phyloP scores from a whole-genome alignment of 2,797 vertebrate species.

The Acanthurus lineatus region DNA sequence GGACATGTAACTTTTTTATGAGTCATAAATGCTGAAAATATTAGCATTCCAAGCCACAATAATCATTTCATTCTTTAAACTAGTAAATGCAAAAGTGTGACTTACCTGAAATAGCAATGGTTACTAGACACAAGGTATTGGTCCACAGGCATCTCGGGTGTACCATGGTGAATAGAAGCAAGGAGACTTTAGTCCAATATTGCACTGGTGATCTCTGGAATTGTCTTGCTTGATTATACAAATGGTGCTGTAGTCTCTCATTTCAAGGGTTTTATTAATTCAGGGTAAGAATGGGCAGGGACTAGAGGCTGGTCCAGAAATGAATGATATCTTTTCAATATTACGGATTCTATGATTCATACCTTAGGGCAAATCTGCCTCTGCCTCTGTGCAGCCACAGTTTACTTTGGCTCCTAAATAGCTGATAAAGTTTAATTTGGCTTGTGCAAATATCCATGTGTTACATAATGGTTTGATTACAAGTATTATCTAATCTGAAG shows the following conservation, averaged over 20 bases:
- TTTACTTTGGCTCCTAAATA: constrained; percentile 39
- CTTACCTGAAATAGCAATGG: constrained; percentile 60
- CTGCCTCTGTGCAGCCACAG: constrained; percentile 11
- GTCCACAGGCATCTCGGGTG: constrained; percentile 25
- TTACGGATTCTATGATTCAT: constrained; percentile 28
- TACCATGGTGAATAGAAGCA: constrained; percentile 48
- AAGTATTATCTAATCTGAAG: constrained; percentile 26
- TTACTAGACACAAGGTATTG: constrained; percentile 30
- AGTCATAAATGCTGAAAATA: background rate
- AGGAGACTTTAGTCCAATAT: background rate
- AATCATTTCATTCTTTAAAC: background rate
- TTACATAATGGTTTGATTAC: constrained; percentile 3
- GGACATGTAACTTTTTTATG: too few relatives aligned
- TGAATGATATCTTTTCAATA: constrained; percentile 43
- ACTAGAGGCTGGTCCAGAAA: constrained; percentile 36
- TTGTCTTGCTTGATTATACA: background rate
- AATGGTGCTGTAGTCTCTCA: constrained; percentile 14
- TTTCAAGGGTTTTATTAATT: constrained; percentile 42
- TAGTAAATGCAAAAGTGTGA: background rate
- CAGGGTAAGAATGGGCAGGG: constrained; percentile 43
- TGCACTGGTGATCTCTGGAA: constrained; percentile 5
- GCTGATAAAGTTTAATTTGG: background rate
- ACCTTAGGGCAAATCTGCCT: constrained; percentile 30
- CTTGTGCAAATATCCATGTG: constrained; percentile 17
- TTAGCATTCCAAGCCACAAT: background rate